Evolutionary conservation across 2,797 vertebrate species (phyloP), one percentile per base, ranked within the genome.

Genomic region (Cuculus canorus): DNA sequence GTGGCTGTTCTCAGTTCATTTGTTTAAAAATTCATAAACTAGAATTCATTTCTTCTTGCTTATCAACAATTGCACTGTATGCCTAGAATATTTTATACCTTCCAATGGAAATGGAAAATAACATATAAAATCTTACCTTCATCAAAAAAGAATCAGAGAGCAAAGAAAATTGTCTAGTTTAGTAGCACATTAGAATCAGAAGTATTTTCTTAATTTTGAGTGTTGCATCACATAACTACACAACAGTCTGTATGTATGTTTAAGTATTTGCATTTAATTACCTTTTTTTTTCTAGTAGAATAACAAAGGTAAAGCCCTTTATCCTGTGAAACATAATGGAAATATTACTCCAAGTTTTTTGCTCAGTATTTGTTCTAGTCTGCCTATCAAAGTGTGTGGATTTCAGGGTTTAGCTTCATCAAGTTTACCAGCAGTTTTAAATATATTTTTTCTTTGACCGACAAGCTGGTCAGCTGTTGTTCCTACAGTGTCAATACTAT

Each of bases 1-100:
- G 47, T 72, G 63, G 41, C 54, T 82, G 32, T 65, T 91, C 68
- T 50, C 17, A 43, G 24, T 52, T 86, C 23, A 71, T 64, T 82
- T 87, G 30, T 77, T 95, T 85, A 92, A 95, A 92, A 93, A 82
- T 92, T 92, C 21, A 92, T 95, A 77, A 89, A 69, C 47, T 27
- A 91, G 63, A 84, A 45, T 66, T 79, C 79, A 33, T 87, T 93
- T 89, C 47, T 86, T 16, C 32, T 88, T 87, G 21, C 25, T 68
- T 85, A 82, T 65, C 71, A 83, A 45, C 41, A 91, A 25, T 61
- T 27, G 27, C 21, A 48, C 13, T 59, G 15, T 43, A 61, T 77
- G 69, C 17, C 18, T 91, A 82, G 60, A 80, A 76, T 87, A 82
- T 59, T 79, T 91, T 76, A 73, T 73, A 57, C 4, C 25, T 91